Evolutionary conservation across 1,140 invertebrate genomes (phyloP), one percentile per base, ranked within the genome.

Genomic region (Drosophila orosa): DNA sequence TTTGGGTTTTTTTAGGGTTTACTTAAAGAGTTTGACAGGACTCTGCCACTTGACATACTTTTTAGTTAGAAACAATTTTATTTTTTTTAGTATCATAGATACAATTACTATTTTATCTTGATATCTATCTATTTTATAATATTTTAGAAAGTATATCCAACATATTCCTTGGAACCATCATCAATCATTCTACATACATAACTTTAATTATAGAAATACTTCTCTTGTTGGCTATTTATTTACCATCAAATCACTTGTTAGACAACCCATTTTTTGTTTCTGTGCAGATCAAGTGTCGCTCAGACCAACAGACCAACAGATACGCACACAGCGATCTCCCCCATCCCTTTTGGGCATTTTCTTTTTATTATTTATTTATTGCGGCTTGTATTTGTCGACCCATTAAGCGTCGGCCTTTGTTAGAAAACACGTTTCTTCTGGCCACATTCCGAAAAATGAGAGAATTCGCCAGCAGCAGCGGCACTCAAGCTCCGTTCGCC

Each of bases 291-390:
- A 80, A 80, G 84, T 89, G 77, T 78, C 79, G 47, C 57, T 44
- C 25, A 55, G 31, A 35, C 35, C n/a, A n/a, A 8, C 27, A 15
- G 31, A 54, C 50, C 19, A 19, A 54, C 31, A 35, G 50, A 35
- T 54, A 54, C 31, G 50, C 50, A 54, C 50, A 35, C 50, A 35
- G 31, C 25, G 25, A 10, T 27, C 39, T 48, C 62, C 79, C 56
- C 57, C 50, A 33, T 37, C 65, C 68, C 75, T 81, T 87, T 83
- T 78, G 80, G 75, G 84, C 84, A 89, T 89, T 87, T 87, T 87
- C 80, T 87, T 87, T 87, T 74, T 90, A 90, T 73, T 87, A 89
- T 87, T 89, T 87, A 87, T 87, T 89, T 84, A 89, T 83, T 83
- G 66, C 61, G 47, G 68, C 76, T 87, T 89, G 78, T 87, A 87